A percentile compares a stretch with the other conserved stretches of the same genome.
Evolutionary conservation across 2,888 invertebrate genomes (phyloP).

Genomic region (Rhodophaea formosa): DNA sequence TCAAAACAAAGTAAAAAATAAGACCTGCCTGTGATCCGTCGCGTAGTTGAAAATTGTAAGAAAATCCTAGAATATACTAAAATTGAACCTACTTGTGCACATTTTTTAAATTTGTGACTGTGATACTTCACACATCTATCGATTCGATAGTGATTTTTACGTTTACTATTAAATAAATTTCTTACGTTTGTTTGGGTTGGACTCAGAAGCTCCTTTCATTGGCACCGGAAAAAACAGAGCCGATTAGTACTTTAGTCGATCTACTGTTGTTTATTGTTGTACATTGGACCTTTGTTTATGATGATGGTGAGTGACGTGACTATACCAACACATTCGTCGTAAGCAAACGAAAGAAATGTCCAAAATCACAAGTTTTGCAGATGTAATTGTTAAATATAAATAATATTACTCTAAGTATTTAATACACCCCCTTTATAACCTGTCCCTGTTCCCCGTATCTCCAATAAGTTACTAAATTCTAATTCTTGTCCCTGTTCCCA

Average conservation of each 20-base stretch:
- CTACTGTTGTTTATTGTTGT: constrained; percentile 35
- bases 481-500: too few species aligned
- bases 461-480: too few species aligned
- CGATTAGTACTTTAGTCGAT: constrained; percentile 33
- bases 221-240: constrained; percentile 43
- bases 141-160: background rate
- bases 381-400: background rate
- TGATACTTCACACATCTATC: constrained; percentile 10
- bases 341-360: background rate
- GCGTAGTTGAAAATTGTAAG: background rate
- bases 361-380: background rate
- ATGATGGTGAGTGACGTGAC: constrained; percentile 20
- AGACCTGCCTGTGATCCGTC: too few species aligned
- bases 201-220: constrained; percentile 69
- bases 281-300: constrained; percentile 66
- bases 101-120: constrained; percentile 19
- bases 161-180: constrained; percentile 33
- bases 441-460: too few species aligned
- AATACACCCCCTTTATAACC: background rate
- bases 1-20: too few species aligned
- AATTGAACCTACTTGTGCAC: constrained; percentile 21
- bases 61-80: background rate
- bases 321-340: constrained; percentile 4
- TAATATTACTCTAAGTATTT: background rate
- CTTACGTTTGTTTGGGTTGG: constrained; percentile 66